Evolutionary conservation across 2,113 vertebrate genomes (phyloP), one percentile per base, ranked within the genome.

Genomic region (Heptranchias perlo): DNA sequence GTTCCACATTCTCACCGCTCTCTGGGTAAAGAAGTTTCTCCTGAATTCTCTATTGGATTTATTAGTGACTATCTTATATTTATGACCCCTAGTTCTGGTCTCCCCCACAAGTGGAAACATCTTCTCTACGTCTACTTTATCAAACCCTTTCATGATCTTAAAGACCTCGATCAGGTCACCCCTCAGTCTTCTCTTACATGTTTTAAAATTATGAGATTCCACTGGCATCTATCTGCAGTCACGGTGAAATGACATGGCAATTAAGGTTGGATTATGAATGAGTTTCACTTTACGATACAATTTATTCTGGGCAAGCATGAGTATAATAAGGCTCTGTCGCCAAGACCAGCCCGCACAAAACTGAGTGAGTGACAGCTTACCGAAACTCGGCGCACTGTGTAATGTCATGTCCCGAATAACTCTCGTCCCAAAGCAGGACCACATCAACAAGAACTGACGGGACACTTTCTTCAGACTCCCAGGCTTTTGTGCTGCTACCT

Each of bases 351-450:
- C 16, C 65, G 28, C 73, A 78, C n/a, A 39, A 47, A 44, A 82
- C 16, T 82, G 78, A 82, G 6, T 4, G 2, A 44, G 76, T 8
- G 54, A 35, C n/a, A 58, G 96, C 98, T 98, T 98, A 99, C 99
- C 99, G 61, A 99, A 99, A 97, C 99, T 99, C 96, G 99, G 99
- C 3, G 99, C 99, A 0, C 99, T 99, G 97, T 99, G 99, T 97
- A 99, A 98, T 96, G 99, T 99, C 99, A 99, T 99, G 96, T 99
- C 99, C 96, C 99, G 98, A 97, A 99, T 99, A 97, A 99, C 99
- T 97, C 99, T 98, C 96, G 99, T 99, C 96, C 99, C 99, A 18
- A 99, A 99, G 97, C 99, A 99, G 67, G 99, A 99, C 99, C 99
- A 99, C 99, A 99, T 99, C 97, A 99, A 97, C 96, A 99, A 98